Base-by-base conservation (phyloP, 2,797 vertebrate genomes). In the Sebastes goodei region DNA sequence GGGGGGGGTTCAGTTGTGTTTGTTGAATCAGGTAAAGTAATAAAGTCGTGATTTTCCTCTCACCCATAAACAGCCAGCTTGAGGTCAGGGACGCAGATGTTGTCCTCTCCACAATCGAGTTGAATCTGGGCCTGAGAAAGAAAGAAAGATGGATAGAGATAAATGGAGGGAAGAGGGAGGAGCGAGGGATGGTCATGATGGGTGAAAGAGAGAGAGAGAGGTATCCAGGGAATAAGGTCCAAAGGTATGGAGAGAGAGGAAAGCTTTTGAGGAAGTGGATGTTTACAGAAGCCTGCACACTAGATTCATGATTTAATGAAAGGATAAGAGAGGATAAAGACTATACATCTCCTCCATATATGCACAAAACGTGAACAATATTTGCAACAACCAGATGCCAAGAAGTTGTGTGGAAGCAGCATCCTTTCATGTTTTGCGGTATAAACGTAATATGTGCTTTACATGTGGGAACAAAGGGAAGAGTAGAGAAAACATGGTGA, bases 61-160 rank as follows among this genome's bases (percentile, higher is more conserved):
- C 93, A 99, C 98, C 96, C 95, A n/a, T 92, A 90, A 62, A 97
- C 97, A 69, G 95, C 94, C 85, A 99, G 95, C 78, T 97, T 96
- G n/a, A 99, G 95, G 90, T 98, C 97, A 61, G 98, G 98, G 55
- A 99, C 97, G 63, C 98, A 99, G 93, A 99, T 96, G 91, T 99
- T 99, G 94, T 99, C 97, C 68, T 98, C 97, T 14, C 97, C 98
- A 14, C 98, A 99, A 86, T 98, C 98, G 33, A 98, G 95, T 88
- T 97, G 94, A 90, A 98, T 98, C 89, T 97, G 97, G 77, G 96
- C 97, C 98, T 98, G 90, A 65, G 80, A 86, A 61, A 88, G 61
- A 86, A 14, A 88, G 61, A 86, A 14, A 69, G 49, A 74, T 63
- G 30, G 17, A 32, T 1, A 15, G 35, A 65, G 68, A 83, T 84